Evolutionary conservation across 2,888 invertebrate genomes (phyloP).

Genomic region (Drosophila vallismaia): DNA sequence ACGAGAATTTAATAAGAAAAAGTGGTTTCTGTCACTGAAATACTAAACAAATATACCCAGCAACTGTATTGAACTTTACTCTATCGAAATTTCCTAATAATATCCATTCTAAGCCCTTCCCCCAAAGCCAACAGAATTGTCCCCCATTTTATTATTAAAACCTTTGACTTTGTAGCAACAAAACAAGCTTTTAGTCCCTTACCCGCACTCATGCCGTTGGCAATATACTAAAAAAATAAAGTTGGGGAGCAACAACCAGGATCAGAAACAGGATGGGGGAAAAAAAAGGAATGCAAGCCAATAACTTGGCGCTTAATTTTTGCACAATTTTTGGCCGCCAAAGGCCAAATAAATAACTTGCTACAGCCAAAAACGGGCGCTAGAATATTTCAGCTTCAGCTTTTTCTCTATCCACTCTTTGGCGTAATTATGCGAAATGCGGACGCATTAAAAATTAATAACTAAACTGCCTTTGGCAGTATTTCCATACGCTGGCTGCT

Average conservation of each 20-base stretch:
- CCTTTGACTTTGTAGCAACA: slow-evolving; percentile 60
- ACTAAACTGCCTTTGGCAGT: slow-evolving; percentile 65
- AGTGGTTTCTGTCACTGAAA: too few relatives aligned
- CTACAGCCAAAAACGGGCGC: slow-evolving; percentile 34
- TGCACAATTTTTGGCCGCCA: slow-evolving; percentile 63
- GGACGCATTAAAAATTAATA: slow-evolving; percentile 76
- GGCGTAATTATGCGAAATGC: slow-evolving; percentile 69
- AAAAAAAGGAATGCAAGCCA: slow-evolving; percentile 51
- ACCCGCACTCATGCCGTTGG: slow-evolving; percentile 14
- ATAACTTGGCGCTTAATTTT: slow-evolving; percentile 68
- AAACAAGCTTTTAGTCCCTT: slow-evolving; percentile 58
- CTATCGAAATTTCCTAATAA: background rate
- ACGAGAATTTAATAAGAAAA: too few relatives aligned
- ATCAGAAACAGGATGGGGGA: background rate
- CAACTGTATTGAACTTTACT: background rate
- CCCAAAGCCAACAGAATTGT: slow-evolving; percentile 9
- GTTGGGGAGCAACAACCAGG: background rate
- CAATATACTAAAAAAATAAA: slow-evolving; percentile 20
- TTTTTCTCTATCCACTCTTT: slow-evolving; percentile 17
- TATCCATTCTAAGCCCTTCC: background rate
- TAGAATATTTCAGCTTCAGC: slow-evolving; percentile 30
- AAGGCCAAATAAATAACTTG: slow-evolving; percentile 74
- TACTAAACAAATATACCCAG: background rate
- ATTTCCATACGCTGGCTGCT: slow-evolving; percentile 40
- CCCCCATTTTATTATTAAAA: slow-evolving; percentile 43